Conservation (phyloP, 2,113 vertebrate genomes). For the Catharus fuscescens region DNA sequence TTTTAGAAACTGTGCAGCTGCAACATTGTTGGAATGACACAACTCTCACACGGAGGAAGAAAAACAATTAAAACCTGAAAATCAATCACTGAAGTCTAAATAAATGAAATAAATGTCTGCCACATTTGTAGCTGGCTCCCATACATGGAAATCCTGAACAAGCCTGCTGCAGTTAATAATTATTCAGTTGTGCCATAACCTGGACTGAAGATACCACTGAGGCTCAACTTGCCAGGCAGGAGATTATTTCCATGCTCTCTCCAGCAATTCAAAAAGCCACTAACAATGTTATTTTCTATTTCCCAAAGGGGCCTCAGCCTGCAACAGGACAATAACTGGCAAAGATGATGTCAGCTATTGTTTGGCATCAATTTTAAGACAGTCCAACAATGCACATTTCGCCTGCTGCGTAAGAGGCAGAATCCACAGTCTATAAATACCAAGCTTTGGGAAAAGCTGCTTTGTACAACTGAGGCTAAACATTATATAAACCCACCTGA, state of each 20-base stretch:
- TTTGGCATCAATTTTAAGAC: constrained; percentile 1
- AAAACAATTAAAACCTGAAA: not conserved
- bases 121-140: not conserved
- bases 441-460: not conserved
- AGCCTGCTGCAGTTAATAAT: not conserved
- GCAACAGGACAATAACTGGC: not conserved
- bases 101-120: not conserved
- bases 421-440: constrained; percentile 12
- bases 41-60: not conserved
- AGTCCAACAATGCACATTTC: not conserved
- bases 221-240: not conserved
- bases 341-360: constrained; percentile 28
- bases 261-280: not conserved
- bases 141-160: not conserved
- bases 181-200: not conserved
- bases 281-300: constrained; percentile 9
- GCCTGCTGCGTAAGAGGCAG: not conserved
- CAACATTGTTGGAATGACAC: not conserved
- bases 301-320: not conserved
- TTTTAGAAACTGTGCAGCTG: constrained; percentile 31
- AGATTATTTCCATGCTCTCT: not conserved
- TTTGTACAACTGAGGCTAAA: not conserved
- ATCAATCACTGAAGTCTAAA: not conserved
- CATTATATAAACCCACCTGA: not conserved
- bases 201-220: not conserved